Percentiles rank a stretch among this genome's conserved stretches.
Evolutionary conservation across 30 jellyfish, hydroid and myxozoan genomes (phyloP).

Genomic region (Turritopsis dohrnii): DNA sequence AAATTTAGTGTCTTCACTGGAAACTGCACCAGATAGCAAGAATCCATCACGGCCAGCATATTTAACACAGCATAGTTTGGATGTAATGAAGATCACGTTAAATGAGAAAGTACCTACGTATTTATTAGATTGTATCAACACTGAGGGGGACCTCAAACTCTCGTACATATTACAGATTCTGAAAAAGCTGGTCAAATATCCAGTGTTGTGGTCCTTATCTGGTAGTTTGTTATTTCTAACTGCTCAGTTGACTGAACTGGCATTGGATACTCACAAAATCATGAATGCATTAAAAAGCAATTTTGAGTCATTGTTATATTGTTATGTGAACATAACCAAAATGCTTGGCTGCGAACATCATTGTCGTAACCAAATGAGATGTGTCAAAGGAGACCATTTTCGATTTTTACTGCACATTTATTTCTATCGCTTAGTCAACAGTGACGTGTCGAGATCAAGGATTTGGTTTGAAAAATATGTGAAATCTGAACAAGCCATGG

Average conservation of each 20-base stretch:
- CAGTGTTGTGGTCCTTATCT: constrained; percentile 1
- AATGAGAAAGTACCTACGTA: constrained; percentile 21
- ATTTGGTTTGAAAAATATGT: constrained; percentile 21
- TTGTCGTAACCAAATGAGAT: constrained; percentile 58
- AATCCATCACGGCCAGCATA: neutral
- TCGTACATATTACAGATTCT: neutral
- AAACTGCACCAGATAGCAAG: neutral
- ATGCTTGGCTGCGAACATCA: constrained; percentile 68
- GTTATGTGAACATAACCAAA: constrained; percentile 44
- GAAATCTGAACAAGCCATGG: neutral
- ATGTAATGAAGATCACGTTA: neutral
- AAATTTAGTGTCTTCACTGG: constrained; percentile 9
- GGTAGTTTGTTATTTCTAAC: constrained; percentile 22
- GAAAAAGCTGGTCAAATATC: constrained; percentile 22
- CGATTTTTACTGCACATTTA: constrained; percentile 35
- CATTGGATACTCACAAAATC: constrained; percentile 14
- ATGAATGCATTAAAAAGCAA: constrained; percentile 4
- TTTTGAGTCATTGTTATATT: constrained; percentile 18
- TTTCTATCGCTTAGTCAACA: constrained; percentile 18
- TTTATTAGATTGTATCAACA: neutral
- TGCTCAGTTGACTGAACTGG: constrained; percentile 4
- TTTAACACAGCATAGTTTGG: neutral
- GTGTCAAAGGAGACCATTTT: constrained; percentile 60
- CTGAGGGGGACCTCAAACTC: constrained; percentile 19
- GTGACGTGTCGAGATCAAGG: neutral